phyloP scores from a whole-genome alignment of 1,140 invertebrate genomes.

The Achroia grisella region DNA sequence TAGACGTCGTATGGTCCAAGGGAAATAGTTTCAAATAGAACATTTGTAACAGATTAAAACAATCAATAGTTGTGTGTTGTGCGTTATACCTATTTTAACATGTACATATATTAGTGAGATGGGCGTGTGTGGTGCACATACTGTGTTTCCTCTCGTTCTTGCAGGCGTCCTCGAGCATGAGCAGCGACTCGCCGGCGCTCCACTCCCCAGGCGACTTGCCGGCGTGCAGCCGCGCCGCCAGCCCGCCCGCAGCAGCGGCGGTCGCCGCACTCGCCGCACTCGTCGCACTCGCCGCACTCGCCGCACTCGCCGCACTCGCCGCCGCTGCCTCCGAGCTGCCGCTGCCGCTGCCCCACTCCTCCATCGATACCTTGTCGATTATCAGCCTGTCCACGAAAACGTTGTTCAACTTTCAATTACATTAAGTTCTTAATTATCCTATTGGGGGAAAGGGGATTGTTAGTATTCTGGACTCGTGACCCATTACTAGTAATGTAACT shows the following conservation, averaged over 20 bases:
- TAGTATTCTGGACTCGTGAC: too few relatives aligned
- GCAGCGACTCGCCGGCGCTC: slow-evolving; percentile 62
- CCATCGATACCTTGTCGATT: slow-evolving; percentile 66
- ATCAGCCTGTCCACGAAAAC: slow-evolving; percentile 43
- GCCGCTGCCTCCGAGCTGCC: slow-evolving; percentile 13
- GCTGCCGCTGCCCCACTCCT: slow-evolving; percentile 50
- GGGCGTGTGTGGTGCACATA: slow-evolving; percentile 16
- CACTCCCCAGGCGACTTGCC: slow-evolving; percentile 64
- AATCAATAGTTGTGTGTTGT: too few relatives aligned
- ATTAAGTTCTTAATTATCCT: too few relatives aligned
- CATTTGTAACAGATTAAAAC: too few relatives aligned
- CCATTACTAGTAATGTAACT: too few relatives aligned
- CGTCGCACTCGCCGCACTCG: background rate
- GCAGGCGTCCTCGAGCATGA: slow-evolving; percentile 66
- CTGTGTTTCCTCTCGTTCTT: slow-evolving; percentile 63
- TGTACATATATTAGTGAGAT: too few relatives aligned
- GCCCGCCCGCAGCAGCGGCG: slow-evolving; percentile 12
- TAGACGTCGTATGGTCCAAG: too few relatives aligned
- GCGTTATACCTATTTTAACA: too few relatives aligned
- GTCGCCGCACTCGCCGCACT: slow-evolving; percentile 2
- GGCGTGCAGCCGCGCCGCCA: slow-evolving; percentile 25
- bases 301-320: background rate
- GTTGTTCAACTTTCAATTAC: too few relatives aligned
- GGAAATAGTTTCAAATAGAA: too few relatives aligned
- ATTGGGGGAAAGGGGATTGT: too few relatives aligned